Evolutionary conservation across 2,113 vertebrate genomes (phyloP), one percentile per base, ranked within the genome.

Genomic region (Aphyosemion australe): DNA sequence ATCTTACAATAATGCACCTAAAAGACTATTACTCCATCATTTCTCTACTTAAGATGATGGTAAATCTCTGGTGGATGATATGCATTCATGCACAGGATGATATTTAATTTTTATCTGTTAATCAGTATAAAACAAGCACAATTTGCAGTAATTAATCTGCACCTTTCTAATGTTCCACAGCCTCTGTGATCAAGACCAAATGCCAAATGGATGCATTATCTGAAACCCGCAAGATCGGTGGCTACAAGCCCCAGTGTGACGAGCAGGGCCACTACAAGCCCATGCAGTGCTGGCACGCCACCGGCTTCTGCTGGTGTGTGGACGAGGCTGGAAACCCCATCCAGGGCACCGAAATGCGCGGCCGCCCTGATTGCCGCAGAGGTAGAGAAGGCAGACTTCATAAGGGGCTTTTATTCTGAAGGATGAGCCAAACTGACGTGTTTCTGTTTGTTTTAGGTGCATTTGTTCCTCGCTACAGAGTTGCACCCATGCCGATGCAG

Each of bases 271-370:
- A 89, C 86, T 99, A 95, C 90, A 26, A 65, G 78, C 88, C 94
- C 54, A 89, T 90, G 78, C 97, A 99, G 91, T 99, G 97, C 93
- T 87, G 87, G 76, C 51, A 68, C 42, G 50, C 91, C 78, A 94
- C 88, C 0, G 91, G 93, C 46, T 93, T 65, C 79, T 99, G 97
- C 93, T 99, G 97, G 97, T 99, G 97, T 52, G 93, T 91, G 91
- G 94, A 96, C 79, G 81, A 85, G 79, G 87, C 89, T 0, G 97
- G 97, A 76, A 87, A 65, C 4, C 12, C 50, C 87, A 87, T 96
- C 9, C 69, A 89, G 50, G 90, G 87, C 84, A 94, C 94, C 64
- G 73, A 41, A 88, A 83, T 32, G 0, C 88, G 71, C 0, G 84
- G 76, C 12, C 87, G 15, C 41, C 89, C 84, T 7, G 61, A 90